phyloP scores from a whole-genome alignment of 2,797 vertebrate genomes.

The Liparis tanakae region DNA sequence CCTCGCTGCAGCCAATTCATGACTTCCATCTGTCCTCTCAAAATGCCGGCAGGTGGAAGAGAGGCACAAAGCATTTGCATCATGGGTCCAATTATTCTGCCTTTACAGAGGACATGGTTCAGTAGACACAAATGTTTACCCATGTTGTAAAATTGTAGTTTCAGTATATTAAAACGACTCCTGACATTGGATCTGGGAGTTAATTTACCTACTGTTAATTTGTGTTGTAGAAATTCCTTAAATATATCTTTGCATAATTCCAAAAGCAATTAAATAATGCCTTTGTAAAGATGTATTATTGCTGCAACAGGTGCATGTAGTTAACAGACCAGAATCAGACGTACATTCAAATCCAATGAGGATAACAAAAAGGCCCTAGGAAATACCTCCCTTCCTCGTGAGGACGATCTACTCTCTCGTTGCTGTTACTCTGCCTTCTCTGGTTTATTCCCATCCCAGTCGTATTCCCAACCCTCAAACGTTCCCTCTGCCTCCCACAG shows the following conservation, averaged over 20 bases:
- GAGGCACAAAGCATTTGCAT: conserved; percentile 63
- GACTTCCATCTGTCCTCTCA: conserved; percentile 78
- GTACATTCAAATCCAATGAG: conserved; percentile 70
- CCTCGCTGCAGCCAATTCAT: conserved; percentile 70
- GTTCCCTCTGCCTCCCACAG: conserved; percentile 25
- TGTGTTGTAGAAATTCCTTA: conserved; percentile 1
- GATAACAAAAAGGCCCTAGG: conserved; percentile 60
- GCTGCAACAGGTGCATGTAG: conserved; percentile 61
- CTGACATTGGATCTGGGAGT: conserved; percentile 3
- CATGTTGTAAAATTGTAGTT: conserved; percentile 29
- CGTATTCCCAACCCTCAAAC: conserved; percentile 21
- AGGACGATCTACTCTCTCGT: conserved; percentile 41
- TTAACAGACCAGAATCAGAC: conserved; percentile 53
- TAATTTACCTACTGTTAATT: background rate
- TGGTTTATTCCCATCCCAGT: conserved; percentile 50
- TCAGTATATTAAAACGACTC: conserved; percentile 23
- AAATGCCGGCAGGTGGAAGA: conserved; percentile 71
- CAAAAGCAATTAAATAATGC: conserved; percentile 26
- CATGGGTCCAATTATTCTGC: conserved; percentile 45
- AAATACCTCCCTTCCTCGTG: conserved; percentile 57
- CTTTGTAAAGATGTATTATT: conserved; percentile 29
- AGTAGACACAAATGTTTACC: conserved; percentile 42
- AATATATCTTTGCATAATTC: background rate
- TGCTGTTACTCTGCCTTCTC: conserved; percentile 43
- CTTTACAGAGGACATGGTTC: conserved; percentile 45